phyloP scores from a whole-genome alignment of 2,113 vertebrate species.

The Lagopus muta region DNA sequence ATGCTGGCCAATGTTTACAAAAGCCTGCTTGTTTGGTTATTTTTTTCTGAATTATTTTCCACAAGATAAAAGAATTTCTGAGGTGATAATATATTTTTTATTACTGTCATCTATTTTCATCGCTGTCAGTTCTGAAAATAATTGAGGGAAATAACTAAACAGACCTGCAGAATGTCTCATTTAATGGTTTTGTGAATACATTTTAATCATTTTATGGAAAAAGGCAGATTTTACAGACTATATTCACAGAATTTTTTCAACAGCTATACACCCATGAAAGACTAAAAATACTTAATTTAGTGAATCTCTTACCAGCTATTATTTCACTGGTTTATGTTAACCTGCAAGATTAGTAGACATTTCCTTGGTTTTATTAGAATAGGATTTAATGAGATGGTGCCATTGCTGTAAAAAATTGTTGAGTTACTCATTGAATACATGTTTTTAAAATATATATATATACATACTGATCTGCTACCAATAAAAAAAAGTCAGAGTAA shows the following conservation, averaged over 20 bases:
- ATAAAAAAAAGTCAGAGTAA: not conserved
- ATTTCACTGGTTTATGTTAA: not conserved
- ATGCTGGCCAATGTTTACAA: not conserved
- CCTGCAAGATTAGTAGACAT: not conserved
- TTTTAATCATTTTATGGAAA: not conserved
- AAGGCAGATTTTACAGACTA: not conserved
- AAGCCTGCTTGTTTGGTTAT: not conserved
- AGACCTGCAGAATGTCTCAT: not conserved
- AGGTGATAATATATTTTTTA: not conserved
- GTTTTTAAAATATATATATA: not conserved
- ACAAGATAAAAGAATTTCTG: not conserved
- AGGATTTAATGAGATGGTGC: not conserved
- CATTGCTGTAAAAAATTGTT: not conserved
- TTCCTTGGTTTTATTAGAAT: not conserved
- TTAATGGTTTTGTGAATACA: not conserved
- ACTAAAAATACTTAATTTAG: not conserved
- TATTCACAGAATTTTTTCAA: not conserved
- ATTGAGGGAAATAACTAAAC: not conserved
- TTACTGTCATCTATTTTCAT: not conserved
- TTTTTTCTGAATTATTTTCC: not conserved
- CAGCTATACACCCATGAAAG: not conserved
- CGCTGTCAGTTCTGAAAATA: not conserved
- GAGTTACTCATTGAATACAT: not conserved
- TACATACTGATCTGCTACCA: not conserved
- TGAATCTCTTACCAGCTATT: not conserved